Percentiles rank a stretch among this genome's conserved stretches.
These are phyloP conservation scores for Nematolebias whitei DNA, from an alignment of 2,113 vertebrate species.

Conservation along the genomic window DNA sequence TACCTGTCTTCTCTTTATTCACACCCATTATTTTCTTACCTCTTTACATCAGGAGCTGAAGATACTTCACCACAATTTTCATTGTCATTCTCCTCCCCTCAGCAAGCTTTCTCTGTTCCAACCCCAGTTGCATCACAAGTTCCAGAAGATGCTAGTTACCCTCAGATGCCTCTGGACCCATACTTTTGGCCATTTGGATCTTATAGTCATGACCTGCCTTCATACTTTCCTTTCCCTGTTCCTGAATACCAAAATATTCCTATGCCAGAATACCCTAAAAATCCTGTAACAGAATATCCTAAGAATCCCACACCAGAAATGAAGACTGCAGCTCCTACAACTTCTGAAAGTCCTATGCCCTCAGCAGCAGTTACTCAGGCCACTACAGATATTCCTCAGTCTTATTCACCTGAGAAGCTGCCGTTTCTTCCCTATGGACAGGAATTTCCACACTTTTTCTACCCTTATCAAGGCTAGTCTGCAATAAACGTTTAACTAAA, in stretches of 20 bases:
- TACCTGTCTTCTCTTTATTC: background rate
- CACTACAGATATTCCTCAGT: background rate
- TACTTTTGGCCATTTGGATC: background rate
- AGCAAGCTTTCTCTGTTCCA: background rate
- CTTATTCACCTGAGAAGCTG: background rate
- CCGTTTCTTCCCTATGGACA: background rate
- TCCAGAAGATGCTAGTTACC: too few species aligned
- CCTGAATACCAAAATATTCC: background rate
- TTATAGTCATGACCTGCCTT: background rate
- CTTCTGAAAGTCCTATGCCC: too few species aligned
- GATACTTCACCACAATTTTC: background rate
- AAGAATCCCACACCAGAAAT: background rate
- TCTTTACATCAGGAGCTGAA: background rate
- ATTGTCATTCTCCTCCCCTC: background rate
- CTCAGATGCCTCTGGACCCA: background rate
- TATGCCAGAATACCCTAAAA: background rate
- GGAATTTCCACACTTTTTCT: background rate
- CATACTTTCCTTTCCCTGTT: background rate
- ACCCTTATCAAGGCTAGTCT: background rate
- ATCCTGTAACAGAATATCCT: background rate
- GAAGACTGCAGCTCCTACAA: background rate
- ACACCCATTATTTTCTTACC: background rate
- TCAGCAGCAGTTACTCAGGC: background rate
- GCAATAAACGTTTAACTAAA: constrained; percentile 11
- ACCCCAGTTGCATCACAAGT: too few species aligned